These are phyloP conservation scores for Pheosia tremula DNA, from an alignment of 2,888 invertebrate genomes.

Conservation along the genomic window DNA sequence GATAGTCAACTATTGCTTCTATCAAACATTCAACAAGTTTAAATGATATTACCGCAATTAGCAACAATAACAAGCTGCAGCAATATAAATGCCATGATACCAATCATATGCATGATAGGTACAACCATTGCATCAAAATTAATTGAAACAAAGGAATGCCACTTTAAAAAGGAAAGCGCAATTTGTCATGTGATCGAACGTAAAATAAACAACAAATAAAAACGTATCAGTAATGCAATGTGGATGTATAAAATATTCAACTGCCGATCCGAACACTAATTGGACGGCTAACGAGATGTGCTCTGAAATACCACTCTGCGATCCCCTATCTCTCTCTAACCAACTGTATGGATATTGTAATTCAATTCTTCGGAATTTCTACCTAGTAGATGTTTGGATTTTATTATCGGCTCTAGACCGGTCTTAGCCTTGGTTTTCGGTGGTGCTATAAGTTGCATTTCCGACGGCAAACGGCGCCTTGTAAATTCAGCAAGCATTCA, in stretches of 20 bases:
- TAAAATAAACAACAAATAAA: conserved; percentile 36
- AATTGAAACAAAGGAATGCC: background rate
- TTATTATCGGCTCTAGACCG: too few relatives aligned
- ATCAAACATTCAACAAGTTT: too few relatives aligned
- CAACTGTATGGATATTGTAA: background rate
- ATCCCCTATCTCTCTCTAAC: conserved; percentile 24
- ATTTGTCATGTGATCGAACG: background rate
- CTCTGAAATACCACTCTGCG: conserved; percentile 41
- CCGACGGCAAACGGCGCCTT: too few relatives aligned
- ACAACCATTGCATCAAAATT: background rate
- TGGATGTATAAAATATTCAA: conserved; percentile 52
- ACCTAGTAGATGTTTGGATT: background rate
- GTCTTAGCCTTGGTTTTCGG: too few relatives aligned
- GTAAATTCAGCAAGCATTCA: too few relatives aligned
- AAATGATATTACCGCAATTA: too few relatives aligned
- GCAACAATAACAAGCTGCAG: too few relatives aligned
- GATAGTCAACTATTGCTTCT: too few relatives aligned
- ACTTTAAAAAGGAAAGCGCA: background rate
- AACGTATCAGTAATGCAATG: conserved; percentile 33
- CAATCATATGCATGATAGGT: background rate
- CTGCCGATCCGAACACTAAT: conserved; percentile 32
- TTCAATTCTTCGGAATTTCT: too few relatives aligned
- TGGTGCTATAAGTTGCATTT: too few relatives aligned
- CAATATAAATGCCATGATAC: too few relatives aligned
- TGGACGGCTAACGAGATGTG: conserved; percentile 55